Base-by-base conservation (phyloP, 2,113 vertebrate genomes). In the Delphinus delphis region DNA sequence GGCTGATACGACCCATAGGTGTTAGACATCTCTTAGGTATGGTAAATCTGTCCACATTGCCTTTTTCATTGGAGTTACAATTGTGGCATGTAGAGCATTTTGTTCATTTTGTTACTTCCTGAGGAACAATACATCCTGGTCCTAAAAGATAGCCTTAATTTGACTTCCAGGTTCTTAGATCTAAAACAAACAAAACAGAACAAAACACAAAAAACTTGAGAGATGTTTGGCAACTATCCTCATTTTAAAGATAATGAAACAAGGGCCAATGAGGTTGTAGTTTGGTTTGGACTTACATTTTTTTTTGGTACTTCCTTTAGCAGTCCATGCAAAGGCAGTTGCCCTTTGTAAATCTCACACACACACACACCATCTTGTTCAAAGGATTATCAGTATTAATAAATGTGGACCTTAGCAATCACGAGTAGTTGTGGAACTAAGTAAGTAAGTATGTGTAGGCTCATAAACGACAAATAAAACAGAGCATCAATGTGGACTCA, bases 201-300 rank as follows among this genome's bases (percentile, higher is more conserved):
- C 18, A 58, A 58, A 58, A 58, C 63, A 65, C 26, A 28, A 77
- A 91, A 65, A 86, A 26, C 2, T 23, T 92, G 41, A 65, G 9
- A 89, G 31, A 76, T 55, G 21, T 80, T 76, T 68, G 13, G 25
- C 41, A 92, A 53, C 31, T 62, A 38, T 18, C 47, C 8, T 88
- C 47, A 85, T 70, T 91, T 96, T 88, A 74, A 93, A 58, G 17
- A 89, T 68, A 93, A 81, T 55, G 41, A 70, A 88, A 84, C 41
- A 55, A 79, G 23, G 6, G 76, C 17, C 33, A 88, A 70, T 8
- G 12, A 38, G 9, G 81, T 60, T 38, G 60, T n/a, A 68, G 41
- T 53, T 47, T 81, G 44, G 44, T 67, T 88, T 76, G 26, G 63
- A 31, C 28, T 31, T 65, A 31, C 12, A 28, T 83, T 53, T 63